Conservation (phyloP, 2,797 vertebrate species). For the Chiropotes sagulatus region DNA sequence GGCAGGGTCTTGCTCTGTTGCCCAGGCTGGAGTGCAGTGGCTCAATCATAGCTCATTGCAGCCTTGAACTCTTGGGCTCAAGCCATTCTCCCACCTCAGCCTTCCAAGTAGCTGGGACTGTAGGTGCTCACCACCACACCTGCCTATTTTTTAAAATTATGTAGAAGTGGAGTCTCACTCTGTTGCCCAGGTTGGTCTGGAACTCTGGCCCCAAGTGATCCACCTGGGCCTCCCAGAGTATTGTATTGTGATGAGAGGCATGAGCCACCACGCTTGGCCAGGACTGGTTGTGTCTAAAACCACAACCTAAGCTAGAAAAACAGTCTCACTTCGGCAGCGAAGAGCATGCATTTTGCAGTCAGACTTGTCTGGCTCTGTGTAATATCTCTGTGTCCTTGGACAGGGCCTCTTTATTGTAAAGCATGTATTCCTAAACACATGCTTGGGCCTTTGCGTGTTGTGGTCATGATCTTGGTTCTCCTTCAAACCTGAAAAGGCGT, state of each 20-base stretch:
- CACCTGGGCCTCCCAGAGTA: background rate
- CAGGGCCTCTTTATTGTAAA: background rate
- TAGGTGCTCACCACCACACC: background rate
- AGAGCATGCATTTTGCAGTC: accelerated
- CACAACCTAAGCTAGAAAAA: background rate
- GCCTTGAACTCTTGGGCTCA: background rate
- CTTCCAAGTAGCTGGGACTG: background rate
- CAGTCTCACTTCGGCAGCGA: background rate
- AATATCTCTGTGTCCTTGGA: background rate
- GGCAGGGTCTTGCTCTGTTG: background rate
- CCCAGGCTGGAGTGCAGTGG: background rate
- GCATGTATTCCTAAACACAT: background rate
- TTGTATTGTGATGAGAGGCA: background rate
- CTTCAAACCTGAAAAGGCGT: slow-evolving; percentile 23
- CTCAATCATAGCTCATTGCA: background rate
- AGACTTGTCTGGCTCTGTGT: accelerated
- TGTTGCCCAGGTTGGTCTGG: background rate
- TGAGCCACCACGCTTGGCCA: background rate
- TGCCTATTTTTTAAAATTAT: background rate
- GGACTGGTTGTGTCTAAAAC: background rate
- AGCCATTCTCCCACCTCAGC: background rate
- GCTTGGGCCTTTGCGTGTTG: background rate
- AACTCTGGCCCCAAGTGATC: background rate
- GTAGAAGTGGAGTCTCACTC: background rate
- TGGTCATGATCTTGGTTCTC: background rate